Conservation (phyloP, 2,888 invertebrate genomes). For the Desoria tigrina region DNA sequence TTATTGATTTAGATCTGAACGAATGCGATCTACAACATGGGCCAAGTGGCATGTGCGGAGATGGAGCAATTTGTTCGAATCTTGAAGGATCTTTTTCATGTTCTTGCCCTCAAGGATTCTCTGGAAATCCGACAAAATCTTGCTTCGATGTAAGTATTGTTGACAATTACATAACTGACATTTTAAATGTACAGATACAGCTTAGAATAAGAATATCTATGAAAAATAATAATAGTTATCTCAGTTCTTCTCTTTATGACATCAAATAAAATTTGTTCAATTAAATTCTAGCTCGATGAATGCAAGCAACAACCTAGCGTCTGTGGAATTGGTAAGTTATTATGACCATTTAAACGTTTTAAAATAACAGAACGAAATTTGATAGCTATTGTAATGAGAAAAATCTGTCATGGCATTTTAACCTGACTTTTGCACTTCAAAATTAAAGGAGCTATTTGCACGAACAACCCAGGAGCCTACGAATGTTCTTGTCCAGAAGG, state of each 20-base stretch:
- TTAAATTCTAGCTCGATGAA: constrained; percentile 72
- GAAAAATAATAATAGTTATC: no score
- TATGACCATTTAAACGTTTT: no score
- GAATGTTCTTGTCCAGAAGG: constrained; percentile 79
- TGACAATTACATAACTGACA: no score
- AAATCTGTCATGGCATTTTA: no score
- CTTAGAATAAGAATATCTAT: no score
- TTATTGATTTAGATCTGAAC: constrained; percentile 69
- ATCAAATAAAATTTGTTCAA: no score
- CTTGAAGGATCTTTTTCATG: constrained; percentile 77
- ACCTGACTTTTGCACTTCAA: no score
- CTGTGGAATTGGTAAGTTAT: constrained; percentile 65
- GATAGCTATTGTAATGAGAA: no score
- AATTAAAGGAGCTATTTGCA: constrained; percentile 70
- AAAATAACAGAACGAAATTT: no score
- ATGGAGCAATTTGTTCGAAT: constrained; percentile 78
- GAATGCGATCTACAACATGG: constrained; percentile 81
- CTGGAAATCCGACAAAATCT: constrained; percentile 78
- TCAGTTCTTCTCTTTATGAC: no score
- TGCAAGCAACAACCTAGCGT: constrained; percentile 68
- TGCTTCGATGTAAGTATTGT: constrained; percentile 62
- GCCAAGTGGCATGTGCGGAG: constrained; percentile 79
- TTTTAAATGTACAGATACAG: no score
- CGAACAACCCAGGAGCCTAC: constrained; percentile 73
- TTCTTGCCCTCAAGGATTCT: constrained; percentile 76